Evolutionary conservation across 1,140 invertebrate genomes (phyloP), one percentile per base, ranked within the genome.

Genomic region (Archivesica marissinica): DNA sequence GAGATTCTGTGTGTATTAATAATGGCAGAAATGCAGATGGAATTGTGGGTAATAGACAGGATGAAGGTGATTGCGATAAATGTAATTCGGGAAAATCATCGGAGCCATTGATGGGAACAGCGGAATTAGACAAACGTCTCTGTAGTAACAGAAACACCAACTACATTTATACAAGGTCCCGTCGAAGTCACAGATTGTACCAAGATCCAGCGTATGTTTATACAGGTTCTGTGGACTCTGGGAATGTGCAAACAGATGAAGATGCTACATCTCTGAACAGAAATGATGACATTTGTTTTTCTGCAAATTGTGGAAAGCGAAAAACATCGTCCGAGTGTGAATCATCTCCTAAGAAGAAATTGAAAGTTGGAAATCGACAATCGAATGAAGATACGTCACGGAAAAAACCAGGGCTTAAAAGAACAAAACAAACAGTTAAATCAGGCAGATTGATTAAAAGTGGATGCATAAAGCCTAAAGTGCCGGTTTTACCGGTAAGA

Each of bases 151-250:
- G 68, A 50, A 9, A n/a, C n/a, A n/a, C n/a, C n/a, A 9, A 56
- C 20, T 4, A n/a, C 6, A 56, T 7, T 7, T 25, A 6, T 56
- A 56, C 20, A n/a, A 17, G 52, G 3, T 50, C 68, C 17, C 50
- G 44, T 25, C 68, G 68, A 7, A 47, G 25, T 30, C 39, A 33
- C 35, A 47, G 9, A 47, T 50, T 72, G 68, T 50, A 72, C 68
- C 25, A 72, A 47, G 41, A 72, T 20, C 68, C 68, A 17, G 68
- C 50, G 4, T 72, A 47, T 72, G 41, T 72, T 1, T 72, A 72
- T 23, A 28, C 30, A 30, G 28, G 20, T 50, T 28, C 59, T 20
- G 23, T 17, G 7, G 50, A 2, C 20, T 11, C 25, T 47, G 33
- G 15, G 39, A 72, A 50, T 33, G 7, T 1, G 1, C 15, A 33